A percentile compares a stretch with the other conserved stretches of the same genome.
phyloP scores from a whole-genome alignment of 2,888 invertebrate species.

The Diadromus collaris region DNA sequence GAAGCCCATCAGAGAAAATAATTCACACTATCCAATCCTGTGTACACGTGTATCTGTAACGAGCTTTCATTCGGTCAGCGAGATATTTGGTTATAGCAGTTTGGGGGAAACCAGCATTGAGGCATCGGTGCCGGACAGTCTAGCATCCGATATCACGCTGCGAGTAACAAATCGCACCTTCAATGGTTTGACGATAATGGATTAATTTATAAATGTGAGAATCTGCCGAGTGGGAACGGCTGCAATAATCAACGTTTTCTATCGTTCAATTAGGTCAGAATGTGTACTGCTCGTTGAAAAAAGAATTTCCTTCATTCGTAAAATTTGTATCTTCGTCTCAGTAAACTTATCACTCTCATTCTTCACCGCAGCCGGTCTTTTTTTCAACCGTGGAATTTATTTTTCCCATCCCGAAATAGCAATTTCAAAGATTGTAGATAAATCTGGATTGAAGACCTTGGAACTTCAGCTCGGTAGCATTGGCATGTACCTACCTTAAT shows the following conservation, averaged over 20 bases:
- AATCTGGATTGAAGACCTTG: constrained; percentile 29
- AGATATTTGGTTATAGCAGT: constrained; percentile 6
- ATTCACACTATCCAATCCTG: neutral
- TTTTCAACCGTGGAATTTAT: constrained; percentile 1
- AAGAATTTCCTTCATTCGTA: constrained; percentile 10
- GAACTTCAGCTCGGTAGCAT: constrained; percentile 20
- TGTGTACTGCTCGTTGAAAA: neutral
- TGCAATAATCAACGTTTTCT: neutral
- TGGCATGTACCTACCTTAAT: constrained; percentile 69
- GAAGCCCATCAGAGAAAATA: constrained; percentile 11
- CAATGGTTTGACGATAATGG: constrained; percentile 45
- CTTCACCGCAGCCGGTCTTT: neutral
- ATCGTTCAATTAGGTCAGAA: neutral
- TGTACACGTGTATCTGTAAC: constrained; percentile 24
- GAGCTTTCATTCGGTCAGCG: constrained; percentile 25
- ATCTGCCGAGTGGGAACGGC: constrained; percentile 17
- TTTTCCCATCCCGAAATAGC: constrained; percentile 4
- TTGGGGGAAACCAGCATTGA: constrained; percentile 38
- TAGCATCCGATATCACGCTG: constrained; percentile 21
- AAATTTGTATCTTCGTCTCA: neutral
- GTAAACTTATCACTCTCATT: neutral
- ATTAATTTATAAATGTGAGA: constrained; percentile 51
- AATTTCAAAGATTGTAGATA: constrained; percentile 12
- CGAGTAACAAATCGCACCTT: constrained; percentile 12
- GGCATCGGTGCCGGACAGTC: constrained; percentile 41